phyloP scores from a whole-genome alignment of 2,113 vertebrate species.

The Gymnocephalus cernua region DNA sequence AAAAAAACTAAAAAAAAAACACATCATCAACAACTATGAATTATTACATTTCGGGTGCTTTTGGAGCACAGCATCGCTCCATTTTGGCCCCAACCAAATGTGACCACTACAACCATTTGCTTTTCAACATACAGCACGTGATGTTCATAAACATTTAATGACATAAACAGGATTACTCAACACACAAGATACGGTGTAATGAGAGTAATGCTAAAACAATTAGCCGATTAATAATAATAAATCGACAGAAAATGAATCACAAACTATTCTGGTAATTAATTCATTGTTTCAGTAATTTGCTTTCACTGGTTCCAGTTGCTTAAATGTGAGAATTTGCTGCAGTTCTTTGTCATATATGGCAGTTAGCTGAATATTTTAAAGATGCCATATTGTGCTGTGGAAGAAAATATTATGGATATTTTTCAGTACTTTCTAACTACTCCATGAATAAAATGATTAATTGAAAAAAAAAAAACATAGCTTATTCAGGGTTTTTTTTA shows the following conservation, averaged over 20 bases:
- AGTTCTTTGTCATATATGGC: not conserved
- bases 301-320: not conserved
- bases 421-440: not conserved
- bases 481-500: not conserved
- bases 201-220: not conserved
- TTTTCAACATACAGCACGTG: not conserved
- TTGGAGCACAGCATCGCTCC: not conserved
- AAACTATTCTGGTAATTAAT: not conserved
- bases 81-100: not conserved
- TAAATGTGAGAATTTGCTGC: not conserved
- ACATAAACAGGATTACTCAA: not conserved
- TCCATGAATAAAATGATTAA: not conserved
- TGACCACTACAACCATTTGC: not conserved
- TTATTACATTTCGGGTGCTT: not conserved
- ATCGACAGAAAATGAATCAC: not conserved
- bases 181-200: not conserved
- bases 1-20: not conserved
- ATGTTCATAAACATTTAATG: not conserved
- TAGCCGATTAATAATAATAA: not conserved
- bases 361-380: no score
- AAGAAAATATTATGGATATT: not conserved
- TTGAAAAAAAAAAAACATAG: not conserved
- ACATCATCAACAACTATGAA: not conserved
- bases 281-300: not conserved
- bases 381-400: not conserved